A percentile compares a stretch with the other conserved stretches of the same genome.
Evolutionary conservation across 2,888 invertebrate genomes (phyloP).

Genomic region (Thecocarcelia acutangulata): DNA sequence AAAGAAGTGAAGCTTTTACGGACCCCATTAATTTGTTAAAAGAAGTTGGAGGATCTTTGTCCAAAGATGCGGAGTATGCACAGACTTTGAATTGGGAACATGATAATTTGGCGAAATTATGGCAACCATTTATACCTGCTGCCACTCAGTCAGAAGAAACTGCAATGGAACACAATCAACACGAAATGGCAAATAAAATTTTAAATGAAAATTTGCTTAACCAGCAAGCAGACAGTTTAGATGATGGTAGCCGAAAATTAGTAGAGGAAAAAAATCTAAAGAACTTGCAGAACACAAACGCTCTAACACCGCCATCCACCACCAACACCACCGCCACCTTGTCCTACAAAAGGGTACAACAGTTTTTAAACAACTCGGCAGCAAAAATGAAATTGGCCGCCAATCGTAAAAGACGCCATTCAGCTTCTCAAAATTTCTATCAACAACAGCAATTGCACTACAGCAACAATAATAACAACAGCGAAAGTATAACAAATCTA

Average conservation of each 20-base stretch:
- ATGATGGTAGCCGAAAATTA: conserved; percentile 8
- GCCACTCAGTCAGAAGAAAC: conserved; percentile 3
- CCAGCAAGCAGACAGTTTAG: not conserved
- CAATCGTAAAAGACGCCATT: conserved; percentile 85
- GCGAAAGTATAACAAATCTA: conserved; percentile 71
- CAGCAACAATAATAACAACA: conserved; percentile 66
- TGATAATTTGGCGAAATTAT: conserved; percentile 76
- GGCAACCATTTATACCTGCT: conserved; percentile 68
- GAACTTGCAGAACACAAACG: conserved; percentile 41
- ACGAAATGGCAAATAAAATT: conserved; percentile 16
- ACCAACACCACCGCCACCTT: too few species aligned
- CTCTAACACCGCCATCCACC: conserved; percentile 5
- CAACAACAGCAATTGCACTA: conserved; percentile 76
- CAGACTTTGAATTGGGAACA: conserved; percentile 75
- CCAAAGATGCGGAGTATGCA: conserved; percentile 56
- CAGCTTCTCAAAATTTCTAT: conserved; percentile 79
- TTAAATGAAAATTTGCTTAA: conserved; percentile 8
- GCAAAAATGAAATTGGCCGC: conserved; percentile 69
- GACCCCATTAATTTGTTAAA: conserved; percentile 73
- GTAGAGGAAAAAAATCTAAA: conserved; percentile 52
- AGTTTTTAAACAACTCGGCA: conserved; percentile 69
- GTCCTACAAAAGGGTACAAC: conserved; percentile 69
- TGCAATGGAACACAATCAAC: conserved; percentile 12
- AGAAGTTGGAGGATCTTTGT: conserved; percentile 63
- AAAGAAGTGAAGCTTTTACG: conserved; percentile 84